These are phyloP conservation scores for Stomorhina lunata DNA, from an alignment of 2,888 invertebrate species.

Conservation along the genomic window DNA sequence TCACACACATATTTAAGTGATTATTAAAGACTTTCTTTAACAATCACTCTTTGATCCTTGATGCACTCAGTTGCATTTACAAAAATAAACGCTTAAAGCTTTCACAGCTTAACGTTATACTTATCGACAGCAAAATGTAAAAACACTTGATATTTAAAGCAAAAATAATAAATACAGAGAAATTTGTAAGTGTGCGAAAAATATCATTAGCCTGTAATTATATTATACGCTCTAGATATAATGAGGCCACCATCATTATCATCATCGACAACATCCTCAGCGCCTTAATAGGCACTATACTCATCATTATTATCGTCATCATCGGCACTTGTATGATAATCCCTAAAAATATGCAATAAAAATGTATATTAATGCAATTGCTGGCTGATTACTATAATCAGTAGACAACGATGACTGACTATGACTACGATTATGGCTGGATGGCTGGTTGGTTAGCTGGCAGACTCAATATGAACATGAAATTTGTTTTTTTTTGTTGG, in stretches of 20 bases:
- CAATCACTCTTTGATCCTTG: constrained; percentile 16
- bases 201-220: constrained; percentile 56
- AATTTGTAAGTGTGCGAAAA: neutral
- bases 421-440: neutral
- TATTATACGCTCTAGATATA: constrained; percentile 43
- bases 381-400: constrained; percentile 50
- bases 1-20: no score
- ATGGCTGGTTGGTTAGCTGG: neutral
- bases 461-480: neutral
- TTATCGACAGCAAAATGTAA: constrained; percentile 30
- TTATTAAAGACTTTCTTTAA: neutral
- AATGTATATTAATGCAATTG: constrained; percentile 45
- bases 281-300: no score
- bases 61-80: constrained; percentile 25
- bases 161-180: constrained; percentile 18
- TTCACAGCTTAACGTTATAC: neutral
- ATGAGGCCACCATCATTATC: constrained; percentile 24
- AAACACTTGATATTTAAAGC: neutral
- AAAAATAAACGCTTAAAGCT: constrained; percentile 19
- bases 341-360: constrained; percentile 52
- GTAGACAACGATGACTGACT: constrained; percentile 36
- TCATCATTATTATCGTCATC: constrained; percentile 16
- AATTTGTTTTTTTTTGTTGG: neutral
- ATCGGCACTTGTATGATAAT: constrained; percentile 34
- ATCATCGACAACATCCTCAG: neutral